phyloP scores from a whole-genome alignment of 2,888 invertebrate genomes.

The Polyommatus icarus region DNA sequence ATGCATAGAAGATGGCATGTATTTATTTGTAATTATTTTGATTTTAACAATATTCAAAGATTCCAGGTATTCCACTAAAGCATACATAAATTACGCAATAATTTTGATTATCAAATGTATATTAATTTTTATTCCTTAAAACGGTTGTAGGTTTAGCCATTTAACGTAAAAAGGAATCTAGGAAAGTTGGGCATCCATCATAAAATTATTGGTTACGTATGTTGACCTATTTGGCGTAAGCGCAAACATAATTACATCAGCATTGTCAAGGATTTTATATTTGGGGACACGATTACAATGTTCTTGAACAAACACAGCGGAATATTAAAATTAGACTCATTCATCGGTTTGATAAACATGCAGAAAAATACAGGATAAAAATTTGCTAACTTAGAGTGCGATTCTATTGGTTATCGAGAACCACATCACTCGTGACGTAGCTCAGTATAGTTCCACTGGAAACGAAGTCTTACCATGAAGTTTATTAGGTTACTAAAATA shows the following conservation, averaged over 20 bases:
- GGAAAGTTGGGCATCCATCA: constrained; percentile 20
- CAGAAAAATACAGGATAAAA: background rate
- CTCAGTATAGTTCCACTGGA: too few species aligned
- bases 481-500: too few species aligned
- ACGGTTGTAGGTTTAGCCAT: background rate
- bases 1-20: too few species aligned
- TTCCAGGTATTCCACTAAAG: too few species aligned
- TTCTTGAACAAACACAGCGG: constrained; percentile 6
- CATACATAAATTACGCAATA: too few species aligned
- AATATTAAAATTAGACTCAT: background rate
- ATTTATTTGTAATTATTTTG: too few species aligned
- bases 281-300: constrained; percentile 29
- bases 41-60: too few species aligned
- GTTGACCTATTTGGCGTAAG: constrained; percentile 31
- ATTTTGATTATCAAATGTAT: background rate
- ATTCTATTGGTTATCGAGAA: too few species aligned
- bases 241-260: constrained; percentile 31
- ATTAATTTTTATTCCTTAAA: background rate
- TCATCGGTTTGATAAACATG: background rate
- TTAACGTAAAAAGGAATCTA: background rate
- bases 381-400: too few species aligned
- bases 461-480: too few species aligned
- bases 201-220: constrained; percentile 28
- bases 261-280: constrained; percentile 30
- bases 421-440: too few species aligned